Conservation (phyloP, 2,113 vertebrate species). For the Petroica traversi region DNA sequence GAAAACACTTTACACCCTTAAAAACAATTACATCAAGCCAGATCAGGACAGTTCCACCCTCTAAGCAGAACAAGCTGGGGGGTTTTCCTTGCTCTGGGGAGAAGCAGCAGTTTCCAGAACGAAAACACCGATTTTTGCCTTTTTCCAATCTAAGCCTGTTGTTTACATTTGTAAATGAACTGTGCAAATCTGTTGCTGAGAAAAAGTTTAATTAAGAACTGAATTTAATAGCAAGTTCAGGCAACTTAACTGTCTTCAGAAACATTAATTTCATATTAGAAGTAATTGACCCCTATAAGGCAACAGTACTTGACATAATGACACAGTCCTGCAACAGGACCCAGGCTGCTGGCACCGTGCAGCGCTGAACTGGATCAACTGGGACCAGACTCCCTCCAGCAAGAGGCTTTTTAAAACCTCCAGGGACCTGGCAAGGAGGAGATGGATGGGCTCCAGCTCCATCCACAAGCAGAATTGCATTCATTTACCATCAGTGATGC, state of each 20-base stretch:
- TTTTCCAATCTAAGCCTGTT: background rate
- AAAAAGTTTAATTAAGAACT: background rate
- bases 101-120: background rate
- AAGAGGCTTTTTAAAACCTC: background rate
- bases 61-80: background rate
- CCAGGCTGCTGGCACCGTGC: background rate
- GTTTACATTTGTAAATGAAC: background rate
- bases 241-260: background rate
- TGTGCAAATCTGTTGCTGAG: background rate
- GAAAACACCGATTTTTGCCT: background rate
- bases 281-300: background rate
- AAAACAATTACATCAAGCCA: background rate
- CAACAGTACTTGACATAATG: background rate
- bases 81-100: background rate
- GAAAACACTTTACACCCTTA: background rate
- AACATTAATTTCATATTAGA: background rate
- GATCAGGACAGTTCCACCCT: background rate
- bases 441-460: background rate
- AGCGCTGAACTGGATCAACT: background rate
- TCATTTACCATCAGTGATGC: fast-evolving
- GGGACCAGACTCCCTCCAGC: background rate
- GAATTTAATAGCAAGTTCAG: background rate
- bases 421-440: background rate
- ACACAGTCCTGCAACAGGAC: background rate
- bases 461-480: background rate